Percentiles rank a stretch among this genome's conserved stretches.
These are phyloP conservation scores for Lithophane ornitopus DNA, from an alignment of 2,888 invertebrate species.

Conservation along the genomic window DNA sequence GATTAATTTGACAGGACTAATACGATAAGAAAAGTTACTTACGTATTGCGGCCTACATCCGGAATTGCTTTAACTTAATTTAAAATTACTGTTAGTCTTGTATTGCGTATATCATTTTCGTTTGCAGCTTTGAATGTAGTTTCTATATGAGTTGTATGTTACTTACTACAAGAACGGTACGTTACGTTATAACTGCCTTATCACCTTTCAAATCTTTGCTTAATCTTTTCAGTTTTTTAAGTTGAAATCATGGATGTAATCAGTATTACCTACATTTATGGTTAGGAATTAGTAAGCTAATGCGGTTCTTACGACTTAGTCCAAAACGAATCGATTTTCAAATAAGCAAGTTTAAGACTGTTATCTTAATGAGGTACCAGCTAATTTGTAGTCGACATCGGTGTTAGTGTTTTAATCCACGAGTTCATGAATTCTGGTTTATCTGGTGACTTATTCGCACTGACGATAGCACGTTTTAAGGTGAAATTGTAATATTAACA, in stretches of 20 bases:
- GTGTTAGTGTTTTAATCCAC: neutral
- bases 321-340: neutral
- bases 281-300: neutral
- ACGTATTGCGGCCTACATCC: neutral
- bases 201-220: neutral
- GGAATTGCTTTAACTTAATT: neutral
- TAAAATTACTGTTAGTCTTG: neutral
- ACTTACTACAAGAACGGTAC: neutral
- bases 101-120: neutral
- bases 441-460: neutral
- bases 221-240: neutral
- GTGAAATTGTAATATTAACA: too few species aligned
- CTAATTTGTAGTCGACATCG: neutral
- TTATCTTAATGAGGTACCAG: constrained; percentile 13
- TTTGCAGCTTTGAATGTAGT: neutral
- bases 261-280: too few species aligned
- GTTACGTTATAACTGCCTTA: neutral
- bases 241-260: neutral
- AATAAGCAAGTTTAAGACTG: neutral
- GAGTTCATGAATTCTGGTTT: neutral
- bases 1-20: too few species aligned
- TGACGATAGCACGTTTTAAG: neutral
- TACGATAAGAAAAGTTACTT: neutral
- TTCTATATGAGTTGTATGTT: neutral
- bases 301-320: neutral